These are phyloP conservation scores for Poecile montanus DNA, from an alignment of 2,797 vertebrate species.

Conservation along the genomic window DNA sequence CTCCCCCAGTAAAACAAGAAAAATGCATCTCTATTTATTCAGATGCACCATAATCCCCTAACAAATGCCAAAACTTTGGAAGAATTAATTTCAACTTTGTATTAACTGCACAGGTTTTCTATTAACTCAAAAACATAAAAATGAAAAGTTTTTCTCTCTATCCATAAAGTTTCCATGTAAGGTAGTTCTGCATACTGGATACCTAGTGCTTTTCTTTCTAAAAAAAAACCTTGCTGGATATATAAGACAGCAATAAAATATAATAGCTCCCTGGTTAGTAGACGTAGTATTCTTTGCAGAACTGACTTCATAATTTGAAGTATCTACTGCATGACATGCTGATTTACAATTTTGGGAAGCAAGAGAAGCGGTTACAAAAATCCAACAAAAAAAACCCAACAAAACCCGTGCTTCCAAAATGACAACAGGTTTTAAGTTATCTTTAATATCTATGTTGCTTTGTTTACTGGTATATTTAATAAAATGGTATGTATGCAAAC, in stretches of 20 bases:
- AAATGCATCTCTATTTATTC: not conserved
- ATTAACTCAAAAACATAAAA: not conserved
- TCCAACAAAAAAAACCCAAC: not conserved
- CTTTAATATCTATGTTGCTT: not conserved
- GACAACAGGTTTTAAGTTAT: not conserved
- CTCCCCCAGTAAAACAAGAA: not conserved
- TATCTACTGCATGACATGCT: not conserved
- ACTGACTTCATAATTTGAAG: not conserved
- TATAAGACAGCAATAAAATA: conserved; percentile 31
- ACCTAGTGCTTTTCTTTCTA: not conserved
- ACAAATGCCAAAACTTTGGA: not conserved
- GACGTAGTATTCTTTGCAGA: not conserved
- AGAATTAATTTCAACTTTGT: not conserved
- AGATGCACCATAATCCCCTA: not conserved
- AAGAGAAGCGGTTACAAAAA: not conserved
- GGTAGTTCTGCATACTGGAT: not conserved
- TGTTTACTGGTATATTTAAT: not conserved
- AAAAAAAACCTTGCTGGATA: not conserved
- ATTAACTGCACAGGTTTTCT: not conserved
- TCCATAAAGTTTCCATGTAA: not conserved
- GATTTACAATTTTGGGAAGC: not conserved
- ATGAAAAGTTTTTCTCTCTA: not conserved
- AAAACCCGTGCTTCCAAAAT: not conserved
- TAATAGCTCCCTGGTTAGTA: not conserved
- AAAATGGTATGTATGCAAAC: not conserved